These are phyloP conservation scores for Scaptodrosophila latifasciaeformis DNA, from an alignment of 2,888 invertebrate genomes.

Conservation along the genomic window DNA sequence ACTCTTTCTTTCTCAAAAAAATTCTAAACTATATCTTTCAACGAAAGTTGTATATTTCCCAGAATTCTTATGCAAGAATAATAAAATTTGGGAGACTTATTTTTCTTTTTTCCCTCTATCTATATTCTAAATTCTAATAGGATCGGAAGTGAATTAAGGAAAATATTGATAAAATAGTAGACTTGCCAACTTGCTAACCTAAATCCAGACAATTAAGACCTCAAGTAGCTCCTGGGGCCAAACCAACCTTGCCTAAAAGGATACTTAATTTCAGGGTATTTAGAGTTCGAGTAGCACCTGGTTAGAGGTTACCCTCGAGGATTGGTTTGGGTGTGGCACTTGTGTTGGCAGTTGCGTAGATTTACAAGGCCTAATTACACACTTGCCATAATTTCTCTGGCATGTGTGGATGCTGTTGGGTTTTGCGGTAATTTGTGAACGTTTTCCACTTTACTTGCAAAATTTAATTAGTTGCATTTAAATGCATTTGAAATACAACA, in stretches of 20 bases:
- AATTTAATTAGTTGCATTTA: slow-evolving; percentile 67
- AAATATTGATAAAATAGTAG: too few relatives aligned
- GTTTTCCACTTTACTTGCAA: slow-evolving; percentile 41
- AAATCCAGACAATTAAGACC: too few relatives aligned
- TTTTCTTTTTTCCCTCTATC: too few relatives aligned
- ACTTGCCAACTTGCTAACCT: too few relatives aligned
- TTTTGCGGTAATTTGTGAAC: slow-evolving; percentile 43
- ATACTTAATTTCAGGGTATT: too few relatives aligned
- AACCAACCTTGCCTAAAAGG: too few relatives aligned
- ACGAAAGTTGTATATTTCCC: too few relatives aligned
- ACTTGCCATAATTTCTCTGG: background rate
- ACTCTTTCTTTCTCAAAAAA: too few relatives aligned
- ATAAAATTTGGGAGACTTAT: background rate
- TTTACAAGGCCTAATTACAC: slow-evolving; percentile 47
- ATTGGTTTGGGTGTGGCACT: slow-evolving; percentile 34
- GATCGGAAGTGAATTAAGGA: too few relatives aligned
- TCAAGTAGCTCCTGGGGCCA: too few relatives aligned
- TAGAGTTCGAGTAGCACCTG: background rate
- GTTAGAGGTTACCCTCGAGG: background rate
- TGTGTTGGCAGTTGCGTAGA: slow-evolving; percentile 7
- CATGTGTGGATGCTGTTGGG: slow-evolving; percentile 10
- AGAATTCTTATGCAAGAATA: background rate
- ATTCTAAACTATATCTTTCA: too few relatives aligned
- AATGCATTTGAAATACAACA: slow-evolving; percentile 25
- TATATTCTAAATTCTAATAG: too few relatives aligned